Conservation (phyloP, 2,888 invertebrate genomes). For the Diogma glabrata region DNA sequence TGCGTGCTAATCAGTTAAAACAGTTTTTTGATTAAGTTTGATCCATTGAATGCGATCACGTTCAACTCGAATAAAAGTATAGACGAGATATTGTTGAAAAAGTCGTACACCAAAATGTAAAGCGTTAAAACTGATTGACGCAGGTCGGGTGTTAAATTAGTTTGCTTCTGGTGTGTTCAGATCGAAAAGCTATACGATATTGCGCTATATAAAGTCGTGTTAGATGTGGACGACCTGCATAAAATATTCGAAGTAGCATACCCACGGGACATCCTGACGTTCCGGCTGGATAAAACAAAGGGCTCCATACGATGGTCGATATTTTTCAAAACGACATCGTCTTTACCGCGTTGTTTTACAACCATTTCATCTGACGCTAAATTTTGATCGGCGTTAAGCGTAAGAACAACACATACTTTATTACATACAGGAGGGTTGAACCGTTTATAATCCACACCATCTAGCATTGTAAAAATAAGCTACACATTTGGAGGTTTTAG, state of each 20-base stretch:
- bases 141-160: conserved; percentile 1
- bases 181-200: neutral
- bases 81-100: too few relatives aligned
- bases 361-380: neutral
- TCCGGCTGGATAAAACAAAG: too few relatives aligned
- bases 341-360: neutral
- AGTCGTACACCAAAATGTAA: too few relatives aligned
- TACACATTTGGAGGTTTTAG: neutral
- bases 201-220: neutral
- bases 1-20: neutral
- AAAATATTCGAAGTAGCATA: neutral
- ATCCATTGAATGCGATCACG: neutral
- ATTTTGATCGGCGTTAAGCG: neutral
- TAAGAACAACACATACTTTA: neutral
- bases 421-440: conserved; percentile 1
- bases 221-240: conserved; percentile 1
- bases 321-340: neutral
- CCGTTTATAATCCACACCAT: neutral
- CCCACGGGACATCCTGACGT: too few relatives aligned
- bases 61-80: too few relatives aligned
- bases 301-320: too few relatives aligned
- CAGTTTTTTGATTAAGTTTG: neutral
- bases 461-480: neutral
- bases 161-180: neutral
- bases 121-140: conserved; percentile 1